These are phyloP conservation scores for Rhinophrynus dorsalis DNA, from an alignment of 2,797 vertebrate genomes.

Conservation along the genomic window DNA sequence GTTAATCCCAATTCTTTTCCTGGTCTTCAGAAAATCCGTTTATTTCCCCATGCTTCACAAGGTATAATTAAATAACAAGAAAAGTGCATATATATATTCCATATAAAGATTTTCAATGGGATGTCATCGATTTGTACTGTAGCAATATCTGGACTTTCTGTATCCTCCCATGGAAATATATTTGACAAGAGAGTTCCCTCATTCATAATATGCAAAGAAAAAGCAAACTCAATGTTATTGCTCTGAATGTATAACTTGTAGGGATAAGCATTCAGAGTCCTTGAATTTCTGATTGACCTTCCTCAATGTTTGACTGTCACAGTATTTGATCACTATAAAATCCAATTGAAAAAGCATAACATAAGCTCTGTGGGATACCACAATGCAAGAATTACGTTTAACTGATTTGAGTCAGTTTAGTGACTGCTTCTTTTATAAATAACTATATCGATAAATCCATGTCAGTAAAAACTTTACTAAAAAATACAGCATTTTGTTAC, in stretches of 20 bases:
- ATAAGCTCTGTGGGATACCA: slow-evolving; percentile 26
- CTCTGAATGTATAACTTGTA: slow-evolving; percentile 1
- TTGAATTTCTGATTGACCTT: slow-evolving; percentile 39
- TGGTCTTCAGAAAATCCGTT: slow-evolving; percentile 11
- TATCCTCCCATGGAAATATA: slow-evolving; percentile 6
- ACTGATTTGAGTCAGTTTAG: slow-evolving; percentile 31
- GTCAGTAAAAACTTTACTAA: not conserved
- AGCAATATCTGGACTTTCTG: not conserved
- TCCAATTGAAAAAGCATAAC: slow-evolving; percentile 41
- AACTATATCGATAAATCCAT: slow-evolving; percentile 6
- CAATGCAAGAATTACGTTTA: slow-evolving; percentile 17
- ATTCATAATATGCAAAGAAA: slow-evolving; percentile 20
- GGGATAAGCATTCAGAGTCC: slow-evolving; percentile 4
- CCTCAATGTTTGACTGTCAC: slow-evolving; percentile 31
- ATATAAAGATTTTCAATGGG: not conserved
- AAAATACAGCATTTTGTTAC: too few relatives aligned
- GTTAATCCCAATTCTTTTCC: slow-evolving; percentile 7
- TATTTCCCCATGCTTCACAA: not conserved
- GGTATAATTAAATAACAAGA: slow-evolving; percentile 17
- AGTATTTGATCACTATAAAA: slow-evolving; percentile 46
- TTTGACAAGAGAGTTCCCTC: slow-evolving; percentile 25
- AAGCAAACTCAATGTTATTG: slow-evolving; percentile 13
- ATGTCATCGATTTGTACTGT: slow-evolving; percentile 20
- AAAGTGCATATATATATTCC: slow-evolving; percentile 5
- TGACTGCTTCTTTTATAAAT: slow-evolving; percentile 13